These are phyloP conservation scores for Xanthia icteritia DNA, from an alignment of 2,888 invertebrate genomes.

Conservation along the genomic window DNA sequence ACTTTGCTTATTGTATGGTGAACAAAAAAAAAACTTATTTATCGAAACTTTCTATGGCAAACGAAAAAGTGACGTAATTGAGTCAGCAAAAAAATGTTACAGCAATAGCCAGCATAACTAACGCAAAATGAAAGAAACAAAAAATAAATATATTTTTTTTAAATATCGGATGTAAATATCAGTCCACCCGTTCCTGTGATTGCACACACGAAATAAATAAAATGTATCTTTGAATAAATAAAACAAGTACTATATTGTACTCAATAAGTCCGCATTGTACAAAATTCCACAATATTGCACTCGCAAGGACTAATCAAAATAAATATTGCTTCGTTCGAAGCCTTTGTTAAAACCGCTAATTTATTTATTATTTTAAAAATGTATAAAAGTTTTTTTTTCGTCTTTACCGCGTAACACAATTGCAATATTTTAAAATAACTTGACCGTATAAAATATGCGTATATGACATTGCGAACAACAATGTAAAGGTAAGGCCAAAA, in stretches of 20 bases:
- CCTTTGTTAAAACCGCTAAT: slow-evolving; percentile 67
- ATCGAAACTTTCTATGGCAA: slow-evolving; percentile 74
- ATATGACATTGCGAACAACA: slow-evolving; percentile 70
- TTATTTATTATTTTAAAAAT: slow-evolving; percentile 65
- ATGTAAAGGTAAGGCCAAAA: slow-evolving; percentile 72
- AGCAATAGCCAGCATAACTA: slow-evolving; percentile 75
- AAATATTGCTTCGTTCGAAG: slow-evolving; percentile 72
- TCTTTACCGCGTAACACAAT: slow-evolving; percentile 72
- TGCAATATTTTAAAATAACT: slow-evolving; percentile 72
- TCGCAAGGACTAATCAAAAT: slow-evolving; percentile 65
- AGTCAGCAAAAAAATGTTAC: slow-evolving; percentile 76
- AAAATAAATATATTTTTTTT: slow-evolving; percentile 73
- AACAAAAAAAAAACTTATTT: slow-evolving; percentile 73
- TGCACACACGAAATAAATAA: slow-evolving; percentile 78
- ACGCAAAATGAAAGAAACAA: slow-evolving; percentile 69
- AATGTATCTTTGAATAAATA: slow-evolving; percentile 76
- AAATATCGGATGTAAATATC: slow-evolving; percentile 84
- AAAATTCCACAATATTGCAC: slow-evolving; percentile 69
- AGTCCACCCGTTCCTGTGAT: slow-evolving; percentile 87
- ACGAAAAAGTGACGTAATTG: slow-evolving; percentile 74
- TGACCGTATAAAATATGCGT: slow-evolving; percentile 73
- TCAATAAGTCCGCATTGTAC: slow-evolving; percentile 67
- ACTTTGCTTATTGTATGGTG: slow-evolving; percentile 86
- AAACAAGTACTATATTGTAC: slow-evolving; percentile 79
- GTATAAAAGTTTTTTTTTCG: slow-evolving; percentile 68